Percentiles rank a stretch among this genome's conserved stretches.
phyloP scores from a whole-genome alignment of 2,113 vertebrate species.

The Mobula hypostoma region DNA sequence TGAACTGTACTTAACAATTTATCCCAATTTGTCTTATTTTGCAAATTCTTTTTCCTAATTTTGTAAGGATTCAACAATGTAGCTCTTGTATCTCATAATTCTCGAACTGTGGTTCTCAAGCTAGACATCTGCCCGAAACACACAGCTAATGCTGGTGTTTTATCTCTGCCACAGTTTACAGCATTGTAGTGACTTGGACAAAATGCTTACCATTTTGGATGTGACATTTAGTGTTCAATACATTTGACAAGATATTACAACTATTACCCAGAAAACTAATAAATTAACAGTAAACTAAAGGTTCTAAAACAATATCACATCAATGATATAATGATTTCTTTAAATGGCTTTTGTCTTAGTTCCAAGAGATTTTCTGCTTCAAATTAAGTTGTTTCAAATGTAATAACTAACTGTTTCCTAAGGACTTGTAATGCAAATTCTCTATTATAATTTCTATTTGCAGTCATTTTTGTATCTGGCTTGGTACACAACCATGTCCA shows the following conservation, averaged over 20 bases:
- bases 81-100: not conserved
- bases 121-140: not conserved
- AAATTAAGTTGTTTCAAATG: not conserved
- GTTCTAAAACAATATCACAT: not conserved
- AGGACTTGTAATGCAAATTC: conserved; percentile 35
- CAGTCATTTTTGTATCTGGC: conserved; percentile 93
- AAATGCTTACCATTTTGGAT: not conserved
- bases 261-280: not conserved
- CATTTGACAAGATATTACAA: not conserved
- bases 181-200: not conserved
- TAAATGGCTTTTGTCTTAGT: not conserved
- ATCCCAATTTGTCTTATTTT: not conserved
- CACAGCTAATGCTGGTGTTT: not conserved
- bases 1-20: not conserved
- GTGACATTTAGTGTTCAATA: not conserved
- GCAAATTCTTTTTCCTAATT: not conserved
- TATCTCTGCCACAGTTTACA: not conserved
- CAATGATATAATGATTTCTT: not conserved
- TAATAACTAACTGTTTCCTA: not conserved
- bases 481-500: conserved; percentile 98
- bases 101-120: not conserved
- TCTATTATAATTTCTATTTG: conserved; percentile 38
- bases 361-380: not conserved
- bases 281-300: not conserved
- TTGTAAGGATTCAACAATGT: not conserved